A percentile compares a stretch with the other conserved stretches of the same genome.
These are phyloP conservation scores for Embiotoca jacksoni DNA, from an alignment of 2,113 vertebrate species.

Conservation along the genomic window DNA sequence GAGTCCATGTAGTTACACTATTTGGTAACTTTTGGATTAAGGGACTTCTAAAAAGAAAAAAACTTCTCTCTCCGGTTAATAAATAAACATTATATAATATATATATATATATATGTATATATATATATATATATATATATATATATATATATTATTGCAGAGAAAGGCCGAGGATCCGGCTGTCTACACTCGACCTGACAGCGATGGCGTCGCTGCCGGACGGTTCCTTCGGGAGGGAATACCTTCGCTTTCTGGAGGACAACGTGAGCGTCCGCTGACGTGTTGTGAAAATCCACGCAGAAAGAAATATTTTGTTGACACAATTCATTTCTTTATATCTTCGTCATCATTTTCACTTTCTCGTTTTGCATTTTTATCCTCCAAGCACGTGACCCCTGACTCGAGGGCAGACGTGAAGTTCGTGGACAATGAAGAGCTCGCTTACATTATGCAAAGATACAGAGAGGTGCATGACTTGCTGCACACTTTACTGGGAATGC, in stretches of 20 bases:
- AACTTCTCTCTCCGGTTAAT: not conserved
- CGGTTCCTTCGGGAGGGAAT: conserved; percentile 90
- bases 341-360: not conserved
- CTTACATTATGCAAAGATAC: conserved; percentile 95
- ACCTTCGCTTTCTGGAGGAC: conserved; percentile 90
- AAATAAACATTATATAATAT: too few species aligned
- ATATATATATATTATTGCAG: conserved; percentile 71
- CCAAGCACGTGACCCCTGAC: conserved; percentile 92
- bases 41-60: not conserved
- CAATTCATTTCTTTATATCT: too few species aligned
- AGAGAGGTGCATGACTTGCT: conserved; percentile 94
- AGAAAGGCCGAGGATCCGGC: conserved; percentile 91
- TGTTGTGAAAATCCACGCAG: too few species aligned
- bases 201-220: conserved; percentile 86
- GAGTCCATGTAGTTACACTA: conserved; percentile 22
- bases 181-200: conserved; percentile 89
- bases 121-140: not conserved
- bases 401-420: conserved; percentile 91
- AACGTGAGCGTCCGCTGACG: conserved; percentile 85
- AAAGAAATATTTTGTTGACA: too few species aligned
- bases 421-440: conserved; percentile 94
- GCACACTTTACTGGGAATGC: conserved; percentile 96
- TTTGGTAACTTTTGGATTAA: not conserved
- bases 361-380: not conserved
- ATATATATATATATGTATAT: not conserved